Conservation (phyloP, 2,888 invertebrate genomes). For the Leistus spinibarbis region DNA sequence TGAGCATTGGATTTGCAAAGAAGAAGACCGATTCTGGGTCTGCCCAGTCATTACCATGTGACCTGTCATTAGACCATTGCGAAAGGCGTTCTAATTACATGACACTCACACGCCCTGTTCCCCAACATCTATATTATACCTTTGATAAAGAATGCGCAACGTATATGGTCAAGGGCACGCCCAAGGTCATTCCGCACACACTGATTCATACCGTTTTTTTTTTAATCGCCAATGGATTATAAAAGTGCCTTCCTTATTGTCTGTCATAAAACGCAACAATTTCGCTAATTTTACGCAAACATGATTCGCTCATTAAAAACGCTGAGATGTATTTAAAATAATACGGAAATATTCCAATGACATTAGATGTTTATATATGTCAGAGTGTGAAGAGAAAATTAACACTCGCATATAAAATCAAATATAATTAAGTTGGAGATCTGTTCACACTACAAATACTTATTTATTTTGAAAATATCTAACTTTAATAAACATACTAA, state of each 20-base stretch:
- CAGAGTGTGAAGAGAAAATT: not conserved
- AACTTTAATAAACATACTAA: not conserved
- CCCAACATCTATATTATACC: conserved; percentile 55
- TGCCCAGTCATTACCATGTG: conserved; percentile 55
- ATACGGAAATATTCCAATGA: not conserved
- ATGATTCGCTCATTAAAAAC: not conserved
- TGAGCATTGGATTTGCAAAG: conserved; percentile 46
- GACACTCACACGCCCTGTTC: conserved; percentile 48
- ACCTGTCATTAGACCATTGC: conserved; percentile 60
- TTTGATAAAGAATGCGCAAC: conserved; percentile 35
- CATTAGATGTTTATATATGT: not conserved
- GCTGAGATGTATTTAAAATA: not conserved
- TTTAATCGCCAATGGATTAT: not conserved
- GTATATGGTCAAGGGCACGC: conserved; percentile 12
- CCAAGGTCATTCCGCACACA: conserved; percentile 34
- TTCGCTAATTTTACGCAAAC: not conserved
- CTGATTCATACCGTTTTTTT: conserved; percentile 5
- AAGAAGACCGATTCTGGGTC: conserved; percentile 51
- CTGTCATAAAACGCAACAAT: not conserved
- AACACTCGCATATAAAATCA: not conserved
- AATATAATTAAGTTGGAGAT: not conserved
- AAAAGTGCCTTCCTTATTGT: not conserved
- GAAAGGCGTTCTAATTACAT: conserved; percentile 60
- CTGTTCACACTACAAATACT: not conserved
- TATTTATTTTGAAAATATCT: not conserved